A percentile compares a stretch with the other conserved stretches of the same genome.
Conservation (phyloP, 2,888 invertebrate genomes). For the Lasioglossum pauxillum region DNA sequence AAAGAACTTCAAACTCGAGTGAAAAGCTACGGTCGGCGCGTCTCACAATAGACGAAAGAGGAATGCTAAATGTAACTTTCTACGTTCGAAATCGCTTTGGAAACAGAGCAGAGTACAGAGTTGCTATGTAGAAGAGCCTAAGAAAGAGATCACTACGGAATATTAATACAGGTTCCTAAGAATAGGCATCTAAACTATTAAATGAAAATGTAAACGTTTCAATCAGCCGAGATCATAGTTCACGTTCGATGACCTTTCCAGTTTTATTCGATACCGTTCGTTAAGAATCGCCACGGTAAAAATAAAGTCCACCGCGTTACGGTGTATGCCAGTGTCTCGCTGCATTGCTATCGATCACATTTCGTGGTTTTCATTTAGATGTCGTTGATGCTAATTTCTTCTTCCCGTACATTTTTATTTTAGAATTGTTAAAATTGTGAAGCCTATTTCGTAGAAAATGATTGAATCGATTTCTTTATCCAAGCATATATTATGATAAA, state of each 20-base stretch:
- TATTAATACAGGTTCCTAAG: constrained; percentile 63
- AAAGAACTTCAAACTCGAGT: constrained; percentile 15
- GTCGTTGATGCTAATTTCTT: neutral
- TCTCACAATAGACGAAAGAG: constrained; percentile 16
- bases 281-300: neutral
- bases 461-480: no score
- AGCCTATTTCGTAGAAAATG: no score
- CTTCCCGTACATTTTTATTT: no score
- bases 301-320: neutral
- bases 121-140: constrained; percentile 50
- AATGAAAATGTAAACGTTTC: constrained; percentile 30
- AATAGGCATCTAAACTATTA: constrained; percentile 59
- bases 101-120: constrained; percentile 32
- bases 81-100: constrained; percentile 55
- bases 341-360: neutral
- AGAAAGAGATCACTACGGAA: constrained; percentile 57
- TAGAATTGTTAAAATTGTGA: no score
- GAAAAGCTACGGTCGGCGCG: constrained; percentile 33
- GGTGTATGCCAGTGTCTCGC: neutral
- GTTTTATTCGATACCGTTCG: neutral
- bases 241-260: neutral
- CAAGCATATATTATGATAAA: no score
- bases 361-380: neutral
- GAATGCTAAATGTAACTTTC: constrained; percentile 45
- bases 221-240: constrained; percentile 16